These are phyloP conservation scores for Sanderia malayensis DNA, from an alignment of 30 jellyfish, hydroid and myxozoan species.

Conservation along the genomic window DNA sequence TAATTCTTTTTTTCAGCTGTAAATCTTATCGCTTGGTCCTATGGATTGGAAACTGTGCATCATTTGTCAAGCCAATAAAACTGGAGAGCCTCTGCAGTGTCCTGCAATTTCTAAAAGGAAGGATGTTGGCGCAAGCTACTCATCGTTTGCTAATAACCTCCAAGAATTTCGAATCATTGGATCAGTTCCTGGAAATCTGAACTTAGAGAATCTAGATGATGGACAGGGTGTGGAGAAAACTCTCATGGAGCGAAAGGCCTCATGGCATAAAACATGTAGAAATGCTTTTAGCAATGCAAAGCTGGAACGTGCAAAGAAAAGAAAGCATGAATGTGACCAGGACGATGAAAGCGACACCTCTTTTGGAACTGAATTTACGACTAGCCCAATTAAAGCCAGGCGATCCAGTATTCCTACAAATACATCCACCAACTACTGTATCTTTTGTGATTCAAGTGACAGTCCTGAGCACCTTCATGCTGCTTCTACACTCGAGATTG, in stretches of 20 bases:
- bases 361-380: too few relatives aligned
- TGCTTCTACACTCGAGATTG: not conserved
- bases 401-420: not conserved
- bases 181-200: not conserved
- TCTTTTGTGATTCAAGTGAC: not conserved
- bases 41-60: slow-evolving; percentile 9
- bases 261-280: slow-evolving; percentile 16
- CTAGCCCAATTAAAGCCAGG: too few relatives aligned
- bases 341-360: not conserved
- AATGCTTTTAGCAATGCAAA: not conserved
- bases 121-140: slow-evolving; percentile 22
- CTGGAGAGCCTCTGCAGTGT: slow-evolving; percentile 1
- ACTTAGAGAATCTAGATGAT: not conserved
- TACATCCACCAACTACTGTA: not conserved
- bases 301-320: not conserved
- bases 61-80: not conserved
- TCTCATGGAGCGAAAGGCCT: not conserved
- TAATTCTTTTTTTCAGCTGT: too few relatives aligned
- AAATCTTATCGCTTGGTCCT: too few relatives aligned
- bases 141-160: not conserved
- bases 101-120: slow-evolving; percentile 10
- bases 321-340: not conserved
- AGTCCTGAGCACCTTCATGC: not conserved
- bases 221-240: not conserved
- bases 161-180: not conserved